phyloP scores from a whole-genome alignment of 1,140 invertebrate species.

The Dendroctonus ponderosae region DNA sequence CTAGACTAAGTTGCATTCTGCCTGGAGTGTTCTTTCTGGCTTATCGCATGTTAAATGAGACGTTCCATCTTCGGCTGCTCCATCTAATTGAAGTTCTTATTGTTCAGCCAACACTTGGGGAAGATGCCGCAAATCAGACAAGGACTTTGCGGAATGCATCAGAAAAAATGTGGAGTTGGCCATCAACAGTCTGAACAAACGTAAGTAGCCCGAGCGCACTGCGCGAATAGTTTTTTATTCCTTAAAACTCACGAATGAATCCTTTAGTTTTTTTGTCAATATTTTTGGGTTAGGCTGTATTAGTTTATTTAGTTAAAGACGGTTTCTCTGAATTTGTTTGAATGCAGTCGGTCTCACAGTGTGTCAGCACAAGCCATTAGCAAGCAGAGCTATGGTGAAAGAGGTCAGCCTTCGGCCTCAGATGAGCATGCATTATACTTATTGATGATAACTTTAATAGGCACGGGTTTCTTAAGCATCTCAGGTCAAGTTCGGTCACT shows the following conservation, averaged over 20 bases:
- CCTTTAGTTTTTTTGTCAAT: constrained; percentile 6
- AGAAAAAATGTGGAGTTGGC: constrained; percentile 36
- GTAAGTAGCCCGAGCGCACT: constrained; percentile 25
- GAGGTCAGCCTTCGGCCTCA: background rate
- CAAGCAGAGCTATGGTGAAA: background rate
- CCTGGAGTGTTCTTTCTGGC: background rate
- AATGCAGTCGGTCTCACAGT: background rate
- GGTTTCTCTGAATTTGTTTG: background rate
- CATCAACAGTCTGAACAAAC: constrained; percentile 32
- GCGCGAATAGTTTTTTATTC: constrained; percentile 7
- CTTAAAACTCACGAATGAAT: background rate
- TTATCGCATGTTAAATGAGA: background rate
- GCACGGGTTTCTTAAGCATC: too few species aligned
- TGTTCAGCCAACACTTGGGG: constrained; percentile 36
- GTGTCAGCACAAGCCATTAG: background rate
- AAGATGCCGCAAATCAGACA: constrained; percentile 33
- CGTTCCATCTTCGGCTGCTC: background rate
- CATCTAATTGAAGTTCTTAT: background rate
- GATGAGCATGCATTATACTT: too few species aligned
- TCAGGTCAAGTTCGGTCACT: too few species aligned
- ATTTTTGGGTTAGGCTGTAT: background rate
- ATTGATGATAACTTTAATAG: too few species aligned
- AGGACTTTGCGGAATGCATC: constrained; percentile 35
- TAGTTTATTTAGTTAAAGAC: background rate
- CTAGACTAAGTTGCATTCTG: background rate